Evolutionary conservation across 2,797 vertebrate genomes (phyloP), one percentile per base, ranked within the genome.

Genomic region (Coregonus sp.): DNA sequence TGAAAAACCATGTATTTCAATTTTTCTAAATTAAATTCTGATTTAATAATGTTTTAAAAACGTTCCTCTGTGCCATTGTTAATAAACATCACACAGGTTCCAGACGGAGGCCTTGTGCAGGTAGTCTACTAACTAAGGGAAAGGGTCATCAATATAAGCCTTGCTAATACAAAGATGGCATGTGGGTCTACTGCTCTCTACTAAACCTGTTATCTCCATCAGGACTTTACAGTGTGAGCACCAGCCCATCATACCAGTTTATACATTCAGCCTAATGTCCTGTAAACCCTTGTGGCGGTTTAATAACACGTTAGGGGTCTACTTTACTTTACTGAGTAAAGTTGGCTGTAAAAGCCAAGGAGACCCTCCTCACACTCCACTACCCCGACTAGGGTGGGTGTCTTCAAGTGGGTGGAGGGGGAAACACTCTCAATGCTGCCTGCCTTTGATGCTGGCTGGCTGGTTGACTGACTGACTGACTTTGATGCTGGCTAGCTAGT

Each of bases 71-170:
- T 67, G 66, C 2, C 12, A 16, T 67, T 67, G 33, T 16, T 35
- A 67, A 67, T 66, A 67, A 67, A 67, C 29, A 5, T 67, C 31
- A 16, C 63, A 18, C 56, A 59, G 56, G 56, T 66, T 66, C 25
- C 20, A 12, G 29, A 4, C 20, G 3, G 3, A 66, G 63, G 63
- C 20, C n/a, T 25, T 0, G 1, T 1, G 54, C 56, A 5, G 56
- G 56, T 59, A n/a, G n/a, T n/a, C 16, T n/a, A 59, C 16, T 18
- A 18, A 59, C 18, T 20, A 59, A 59, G 56, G 1, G 4, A 6
- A 59, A 2, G 18, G 52, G 52, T 18, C 52, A 1, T 5, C 15
- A 54, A 54, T 63, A 25, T 65, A 29, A 12, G 1, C n/a, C n/a
- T 63, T n/a, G 59, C 61, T 25, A 20, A 65, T 29, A 65, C 25